Percentiles rank a stretch among this genome's conserved stretches.
Evolutionary conservation across 2,113 vertebrate genomes (phyloP).

Genomic region (Cygnus atratus): DNA sequence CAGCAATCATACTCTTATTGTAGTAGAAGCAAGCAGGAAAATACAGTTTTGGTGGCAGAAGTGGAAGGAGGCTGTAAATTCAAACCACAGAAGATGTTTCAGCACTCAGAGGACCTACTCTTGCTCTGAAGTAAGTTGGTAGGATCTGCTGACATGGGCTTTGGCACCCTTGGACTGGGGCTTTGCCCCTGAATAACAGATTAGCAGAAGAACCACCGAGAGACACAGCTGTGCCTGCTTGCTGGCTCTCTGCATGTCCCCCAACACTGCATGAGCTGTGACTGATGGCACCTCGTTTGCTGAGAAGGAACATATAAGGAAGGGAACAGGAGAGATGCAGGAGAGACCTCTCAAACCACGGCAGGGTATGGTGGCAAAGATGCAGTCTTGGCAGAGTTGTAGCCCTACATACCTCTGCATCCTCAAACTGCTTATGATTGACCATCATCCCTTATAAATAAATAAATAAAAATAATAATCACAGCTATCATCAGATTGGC

Average conservation of each 20-base stretch:
- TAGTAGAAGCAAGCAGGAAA: neutral
- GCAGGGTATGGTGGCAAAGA: neutral
- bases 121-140: neutral
- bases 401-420: neutral
- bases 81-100: neutral
- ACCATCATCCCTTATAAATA: neutral
- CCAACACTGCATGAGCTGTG: accelerated
- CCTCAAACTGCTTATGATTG: neutral
- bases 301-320: neutral
- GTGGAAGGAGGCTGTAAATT: neutral
- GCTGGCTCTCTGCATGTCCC: neutral
- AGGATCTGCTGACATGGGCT: neutral
- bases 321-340: neutral
- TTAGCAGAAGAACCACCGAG: neutral
- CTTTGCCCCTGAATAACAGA: neutral
- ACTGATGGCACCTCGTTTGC: neutral
- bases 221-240: neutral
- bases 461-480: neutral
- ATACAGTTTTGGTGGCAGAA: neutral
- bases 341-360: neutral
- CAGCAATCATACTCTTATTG: neutral
- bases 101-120: neutral
- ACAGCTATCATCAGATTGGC: neutral
- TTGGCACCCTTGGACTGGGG: neutral
- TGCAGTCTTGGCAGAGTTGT: neutral